phyloP scores from a whole-genome alignment of 2,888 invertebrate genomes.

The Acronicta psi region DNA sequence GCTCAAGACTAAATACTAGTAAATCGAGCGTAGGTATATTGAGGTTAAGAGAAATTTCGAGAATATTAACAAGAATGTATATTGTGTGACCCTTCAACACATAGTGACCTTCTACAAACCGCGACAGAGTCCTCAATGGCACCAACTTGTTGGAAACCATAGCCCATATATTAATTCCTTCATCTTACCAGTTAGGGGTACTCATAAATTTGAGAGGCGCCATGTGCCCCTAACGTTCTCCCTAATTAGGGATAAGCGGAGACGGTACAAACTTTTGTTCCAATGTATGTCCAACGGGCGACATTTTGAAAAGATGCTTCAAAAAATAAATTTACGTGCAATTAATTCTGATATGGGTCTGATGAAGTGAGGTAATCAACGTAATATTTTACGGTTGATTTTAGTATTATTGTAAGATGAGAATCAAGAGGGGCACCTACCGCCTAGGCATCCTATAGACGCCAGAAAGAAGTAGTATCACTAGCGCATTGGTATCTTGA shows the following conservation, averaged over 20 bases:
- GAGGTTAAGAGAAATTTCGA: too few relatives aligned
- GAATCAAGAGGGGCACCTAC: too few relatives aligned
- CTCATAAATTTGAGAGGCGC: constrained; percentile 53
- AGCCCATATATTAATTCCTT: constrained; percentile 52
- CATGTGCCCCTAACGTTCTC: constrained; percentile 54
- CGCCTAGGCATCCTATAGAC: too few relatives aligned
- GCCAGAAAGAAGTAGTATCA: too few relatives aligned
- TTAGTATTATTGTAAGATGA: too few relatives aligned
- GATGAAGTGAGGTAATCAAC: not conserved
- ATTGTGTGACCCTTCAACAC: not conserved
- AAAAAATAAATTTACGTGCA: constrained; percentile 16
- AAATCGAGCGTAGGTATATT: too few relatives aligned
- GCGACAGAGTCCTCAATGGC: constrained; percentile 5
- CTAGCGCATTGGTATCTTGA: too few relatives aligned
- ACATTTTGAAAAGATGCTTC: constrained; percentile 22
- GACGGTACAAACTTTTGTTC: constrained; percentile 52
- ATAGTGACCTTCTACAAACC: constrained; percentile 23
- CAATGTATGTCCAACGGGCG: constrained; percentile 31
- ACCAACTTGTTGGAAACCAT: constrained; percentile 37
- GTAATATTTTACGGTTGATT: not conserved
- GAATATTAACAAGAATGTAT: too few relatives aligned
- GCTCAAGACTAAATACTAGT: too few relatives aligned
- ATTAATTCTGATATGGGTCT: constrained; percentile 2
- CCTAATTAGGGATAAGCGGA: constrained; percentile 52
- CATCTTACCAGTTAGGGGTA: constrained; percentile 47